Base-by-base conservation (phyloP, 2,888 invertebrate species). In the Tanytarsus gracilentus region DNA sequence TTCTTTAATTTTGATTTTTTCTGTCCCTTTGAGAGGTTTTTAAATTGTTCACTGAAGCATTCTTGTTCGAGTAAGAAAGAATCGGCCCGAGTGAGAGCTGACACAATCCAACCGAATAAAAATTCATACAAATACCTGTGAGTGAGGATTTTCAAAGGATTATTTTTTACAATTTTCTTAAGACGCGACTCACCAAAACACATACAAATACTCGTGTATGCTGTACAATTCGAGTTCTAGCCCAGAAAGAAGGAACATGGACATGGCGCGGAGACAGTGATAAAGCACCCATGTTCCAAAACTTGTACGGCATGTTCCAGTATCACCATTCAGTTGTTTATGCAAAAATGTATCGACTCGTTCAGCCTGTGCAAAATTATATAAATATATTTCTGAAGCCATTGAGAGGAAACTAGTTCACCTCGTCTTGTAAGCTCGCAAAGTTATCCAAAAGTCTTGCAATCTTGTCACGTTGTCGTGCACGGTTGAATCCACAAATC, bases 181-280 rank as follows among this genome's bases (percentile, higher is more conserved):
- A 30, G 9, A 11, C 4, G 18, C 7, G 48, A 69, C 76, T 76
- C 66, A 86, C 94, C 94, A 95, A 74, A 88, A 98, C 66, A 97
- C 88, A 71, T 95, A 96, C 67, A 94, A 86, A 73, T 91, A 97
- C 76, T 99, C 98, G 71, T 97, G 96, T 23, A 88, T 85, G 62
- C 94, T 92, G 75, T 97, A 98, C 29, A 99, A 76, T 72, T 98
- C 96, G 60, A 98, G 78, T 71, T 97, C 96, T 67, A 99, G 89
- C 1, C 97, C 97, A 21, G 94, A 87, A 66, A 97, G 79, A 33
- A 96, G 78, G 73, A 94, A 97, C 70, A 93, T 86, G 67, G 94
- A 87, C 93, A 97, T 96, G 29, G 93, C 85, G 48, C 88, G 77
- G 52, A 95, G 78, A 49, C 94, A 92, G 72, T 97, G 94, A 75